Evolutionary conservation across 2,888 invertebrate genomes (phyloP).

Genomic region (Malthinus seriepunctatus): DNA sequence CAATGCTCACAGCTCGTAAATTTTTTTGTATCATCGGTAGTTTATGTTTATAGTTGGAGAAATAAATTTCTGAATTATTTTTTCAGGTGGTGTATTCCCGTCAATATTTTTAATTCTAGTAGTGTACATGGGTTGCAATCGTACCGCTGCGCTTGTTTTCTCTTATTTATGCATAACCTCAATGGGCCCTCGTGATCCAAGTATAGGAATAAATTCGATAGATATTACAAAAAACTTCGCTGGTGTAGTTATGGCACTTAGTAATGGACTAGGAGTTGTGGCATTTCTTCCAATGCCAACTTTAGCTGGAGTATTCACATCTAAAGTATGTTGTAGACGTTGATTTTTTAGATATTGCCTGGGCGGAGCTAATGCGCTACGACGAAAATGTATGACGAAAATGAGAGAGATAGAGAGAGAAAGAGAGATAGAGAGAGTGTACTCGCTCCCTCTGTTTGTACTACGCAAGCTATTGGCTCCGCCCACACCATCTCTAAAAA

Average conservation of each 20-base stretch:
- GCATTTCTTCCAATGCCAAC: conserved; percentile 66
- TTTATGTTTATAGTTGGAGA: neutral
- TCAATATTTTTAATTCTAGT: conserved; percentile 65
- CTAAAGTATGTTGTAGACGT: conserved; percentile 59
- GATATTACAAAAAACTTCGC: conserved; percentile 68
- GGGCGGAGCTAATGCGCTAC: too few relatives aligned
- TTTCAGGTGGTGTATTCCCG: conserved; percentile 64
- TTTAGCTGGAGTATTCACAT: conserved; percentile 62
- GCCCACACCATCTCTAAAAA: too few relatives aligned
- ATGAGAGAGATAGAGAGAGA: too few relatives aligned
- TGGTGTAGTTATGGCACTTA: conserved; percentile 65
- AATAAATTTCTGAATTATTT: neutral
- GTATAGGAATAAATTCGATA: conserved; percentile 67
- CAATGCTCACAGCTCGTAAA: conserved; percentile 41
- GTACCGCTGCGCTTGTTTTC: conserved; percentile 55
- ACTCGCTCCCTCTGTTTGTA: too few relatives aligned
- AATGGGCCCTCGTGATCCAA: conserved; percentile 72
- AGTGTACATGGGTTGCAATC: conserved; percentile 64
- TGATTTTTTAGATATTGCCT: too few relatives aligned
- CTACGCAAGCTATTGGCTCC: too few relatives aligned
- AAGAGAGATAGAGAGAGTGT: too few relatives aligned
- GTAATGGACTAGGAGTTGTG: conserved; percentile 64
- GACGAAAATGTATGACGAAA: too few relatives aligned
- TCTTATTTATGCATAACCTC: conserved; percentile 65
- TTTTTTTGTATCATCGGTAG: conserved; percentile 61